Evolutionary conservation across 2,797 vertebrate genomes (phyloP).

Genomic region (Melanotaenia nigrans): DNA sequence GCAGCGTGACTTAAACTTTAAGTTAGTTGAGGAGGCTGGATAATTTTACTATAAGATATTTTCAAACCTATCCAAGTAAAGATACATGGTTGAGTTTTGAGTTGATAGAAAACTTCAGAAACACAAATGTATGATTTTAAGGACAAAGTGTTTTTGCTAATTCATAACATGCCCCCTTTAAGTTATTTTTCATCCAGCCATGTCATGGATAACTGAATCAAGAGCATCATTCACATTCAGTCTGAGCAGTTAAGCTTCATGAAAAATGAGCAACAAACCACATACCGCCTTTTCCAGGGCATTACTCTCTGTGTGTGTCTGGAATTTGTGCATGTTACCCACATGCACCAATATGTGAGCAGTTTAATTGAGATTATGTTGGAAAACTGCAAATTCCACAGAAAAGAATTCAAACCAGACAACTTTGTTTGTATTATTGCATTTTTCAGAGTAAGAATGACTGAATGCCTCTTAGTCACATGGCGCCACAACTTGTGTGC

Average conservation of each 20-base stretch:
- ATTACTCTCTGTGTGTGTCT: background rate
- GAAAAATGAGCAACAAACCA: conserved; percentile 22
- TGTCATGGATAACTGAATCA: conserved; percentile 36
- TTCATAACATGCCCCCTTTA: conserved; percentile 18
- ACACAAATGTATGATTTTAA: background rate
- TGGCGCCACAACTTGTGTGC: conserved; percentile 29
- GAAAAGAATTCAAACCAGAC: conserved; percentile 42
- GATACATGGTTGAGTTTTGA: background rate
- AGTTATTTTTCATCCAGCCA: conserved; percentile 21
- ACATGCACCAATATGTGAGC: conserved; percentile 20
- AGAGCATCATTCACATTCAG: conserved; percentile 40
- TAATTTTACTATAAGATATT: background rate
- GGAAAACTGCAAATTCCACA: conserved; percentile 30
- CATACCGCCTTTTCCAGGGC: conserved; percentile 1
- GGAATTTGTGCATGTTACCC: background rate
- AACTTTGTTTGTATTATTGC: conserved; percentile 40
- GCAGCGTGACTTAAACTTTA: background rate
- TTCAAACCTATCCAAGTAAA: background rate
- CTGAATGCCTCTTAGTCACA: conserved; percentile 52
- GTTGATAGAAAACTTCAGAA: background rate
- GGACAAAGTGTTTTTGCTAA: conserved; percentile 9
- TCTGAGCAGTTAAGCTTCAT: conserved; percentile 18
- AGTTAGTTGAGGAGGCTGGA: background rate
- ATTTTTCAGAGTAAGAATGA: conserved; percentile 48
- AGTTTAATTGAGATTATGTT: conserved; percentile 28